Conservation (phyloP, 2,113 vertebrate genomes). For the Calyptomena viridis region DNA sequence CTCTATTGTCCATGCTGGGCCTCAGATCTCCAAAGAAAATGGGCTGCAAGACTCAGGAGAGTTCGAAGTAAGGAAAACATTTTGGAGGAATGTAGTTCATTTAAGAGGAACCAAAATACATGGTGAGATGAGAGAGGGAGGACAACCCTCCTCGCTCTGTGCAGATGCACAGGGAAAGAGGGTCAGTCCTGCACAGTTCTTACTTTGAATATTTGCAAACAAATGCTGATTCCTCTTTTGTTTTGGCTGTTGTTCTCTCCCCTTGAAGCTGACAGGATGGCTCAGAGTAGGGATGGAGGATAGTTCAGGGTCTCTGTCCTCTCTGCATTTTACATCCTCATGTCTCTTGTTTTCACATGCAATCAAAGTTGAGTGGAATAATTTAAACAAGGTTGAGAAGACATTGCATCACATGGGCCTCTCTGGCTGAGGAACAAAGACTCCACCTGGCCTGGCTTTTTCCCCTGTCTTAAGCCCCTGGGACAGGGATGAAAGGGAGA, state of each 20-base stretch:
- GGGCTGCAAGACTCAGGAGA: background rate
- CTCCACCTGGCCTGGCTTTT: background rate
- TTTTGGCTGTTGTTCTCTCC: background rate
- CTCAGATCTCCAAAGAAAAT: background rate
- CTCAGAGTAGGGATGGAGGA: background rate
- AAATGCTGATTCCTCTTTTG: background rate
- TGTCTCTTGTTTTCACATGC: background rate
- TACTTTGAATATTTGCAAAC: background rate
- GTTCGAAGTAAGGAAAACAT: background rate
- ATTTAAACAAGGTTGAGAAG: background rate
- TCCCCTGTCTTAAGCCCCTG: background rate
- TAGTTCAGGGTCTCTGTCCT: background rate
- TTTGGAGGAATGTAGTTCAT: background rate
- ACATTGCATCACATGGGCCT: background rate
- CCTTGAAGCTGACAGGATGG: background rate
- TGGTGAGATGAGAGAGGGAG: background rate
- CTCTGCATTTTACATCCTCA: background rate
- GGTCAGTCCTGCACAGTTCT: background rate
- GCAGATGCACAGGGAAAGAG: background rate
- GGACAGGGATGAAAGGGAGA: background rate
- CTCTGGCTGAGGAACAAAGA: background rate
- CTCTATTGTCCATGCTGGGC: background rate
- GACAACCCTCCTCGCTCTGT: rapidly evolving
- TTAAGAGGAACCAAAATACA: background rate
- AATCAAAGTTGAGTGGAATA: background rate